Conservation (phyloP, 2,797 vertebrate genomes). For the Simalia tracyae region DNA sequence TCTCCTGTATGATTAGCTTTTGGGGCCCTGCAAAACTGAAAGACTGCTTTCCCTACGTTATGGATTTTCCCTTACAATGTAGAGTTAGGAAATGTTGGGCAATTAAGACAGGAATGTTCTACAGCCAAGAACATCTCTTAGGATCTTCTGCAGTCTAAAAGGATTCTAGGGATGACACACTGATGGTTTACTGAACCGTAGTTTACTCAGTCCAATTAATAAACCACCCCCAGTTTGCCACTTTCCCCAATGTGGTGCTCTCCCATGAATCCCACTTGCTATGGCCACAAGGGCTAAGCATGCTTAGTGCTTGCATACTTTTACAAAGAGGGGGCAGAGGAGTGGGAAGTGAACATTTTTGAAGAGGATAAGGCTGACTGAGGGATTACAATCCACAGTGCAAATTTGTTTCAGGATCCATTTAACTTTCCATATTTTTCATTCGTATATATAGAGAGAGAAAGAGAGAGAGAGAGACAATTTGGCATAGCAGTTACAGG, state of each 20-base stretch:
- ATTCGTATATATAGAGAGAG: no score
- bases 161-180: not conserved
- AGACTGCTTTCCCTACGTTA: not conserved
- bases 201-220: not conserved
- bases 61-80: not conserved
- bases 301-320: no score
- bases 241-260: not conserved
- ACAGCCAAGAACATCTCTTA: not conserved
- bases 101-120: not conserved
- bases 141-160: not conserved
- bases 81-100: not conserved
- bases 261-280: not conserved
- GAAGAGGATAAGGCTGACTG: no score
- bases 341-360: no score
- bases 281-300: not conserved
- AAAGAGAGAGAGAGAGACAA: no score
- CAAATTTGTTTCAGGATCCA: no score
- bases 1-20: not conserved
- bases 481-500: not conserved
- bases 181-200: not conserved
- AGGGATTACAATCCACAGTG: no score
- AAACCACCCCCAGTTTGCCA: not conserved
- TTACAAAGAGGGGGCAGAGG: not conserved
- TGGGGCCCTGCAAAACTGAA: not conserved
- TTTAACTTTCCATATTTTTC: no score